Evolutionary conservation across 2,888 invertebrate species (phyloP), one percentile per base, ranked within the genome.

Genomic region (Oasisia sp.): DNA sequence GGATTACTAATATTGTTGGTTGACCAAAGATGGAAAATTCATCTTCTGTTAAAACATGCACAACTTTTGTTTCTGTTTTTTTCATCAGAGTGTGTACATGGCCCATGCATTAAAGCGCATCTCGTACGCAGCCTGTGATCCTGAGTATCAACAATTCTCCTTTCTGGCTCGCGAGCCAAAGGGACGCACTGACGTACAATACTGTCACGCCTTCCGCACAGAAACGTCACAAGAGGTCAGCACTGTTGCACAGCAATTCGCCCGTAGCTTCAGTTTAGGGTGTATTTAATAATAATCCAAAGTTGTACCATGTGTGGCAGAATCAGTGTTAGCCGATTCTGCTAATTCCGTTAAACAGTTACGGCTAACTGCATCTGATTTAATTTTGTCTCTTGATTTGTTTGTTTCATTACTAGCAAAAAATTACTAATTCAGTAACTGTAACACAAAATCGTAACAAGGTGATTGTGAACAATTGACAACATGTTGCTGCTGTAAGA

Each of bases 41-140:
- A 74, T 74, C 27, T 7, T 27, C 74, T 27, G n/a, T 74, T 27
- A 74, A 74, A 74, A 27, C 74, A 14, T 19, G 74, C 14, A n/a
- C 5, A 74, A 74, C 0, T 19, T 74, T 74, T 19, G 5, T 74
- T 19, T 27, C 2, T 74, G 74, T 74, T 27, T 74, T 27, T 74
- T 74, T 74, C 93, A 94, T 74, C 93, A 94, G 94, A 94, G 93
- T 89, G 94, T 94, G 32, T 94, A 98, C 97, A 98, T 98, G 98
- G 98, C 98, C 95, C 98, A 98, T 97, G 98, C 98, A 96, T 97
- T 98, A 95, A 97, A 98, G 95, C 97, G 98, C 96, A 98, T 98
- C 95, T 98, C 98, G 95, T 98, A 98, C 97, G 98, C 98, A 95
- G 98, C 98, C 95, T 98, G 98, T 97, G 98, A 98, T 97, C 97